Evolutionary conservation across 2,113 vertebrate genomes (phyloP).

Genomic region (Lepus americanus): DNA sequence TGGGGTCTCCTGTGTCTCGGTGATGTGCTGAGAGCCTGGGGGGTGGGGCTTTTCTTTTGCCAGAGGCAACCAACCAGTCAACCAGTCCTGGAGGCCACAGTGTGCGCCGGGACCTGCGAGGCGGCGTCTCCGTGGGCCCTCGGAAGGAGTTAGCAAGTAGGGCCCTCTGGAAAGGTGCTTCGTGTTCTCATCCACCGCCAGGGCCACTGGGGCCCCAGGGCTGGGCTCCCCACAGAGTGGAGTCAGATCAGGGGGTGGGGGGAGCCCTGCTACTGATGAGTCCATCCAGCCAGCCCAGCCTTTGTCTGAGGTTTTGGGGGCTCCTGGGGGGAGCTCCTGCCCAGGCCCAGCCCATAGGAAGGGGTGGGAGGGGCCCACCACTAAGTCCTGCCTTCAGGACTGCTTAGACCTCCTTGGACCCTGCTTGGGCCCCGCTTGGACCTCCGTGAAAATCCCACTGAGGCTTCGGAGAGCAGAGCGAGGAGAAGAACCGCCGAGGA

Average conservation of each 20-base stretch:
- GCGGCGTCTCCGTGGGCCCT: fast-evolving
- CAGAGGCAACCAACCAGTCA: not conserved
- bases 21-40: not conserved
- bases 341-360: not conserved
- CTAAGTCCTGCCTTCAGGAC: fast-evolving
- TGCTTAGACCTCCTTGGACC: not conserved
- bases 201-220: not conserved
- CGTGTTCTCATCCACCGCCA: fast-evolving
- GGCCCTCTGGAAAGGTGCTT: not conserved
- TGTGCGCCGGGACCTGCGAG: not conserved
- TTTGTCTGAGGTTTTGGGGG: not conserved
- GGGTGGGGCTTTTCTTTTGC: not conserved
- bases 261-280: fast-evolving
- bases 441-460: not conserved
- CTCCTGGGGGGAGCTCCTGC: not conserved
- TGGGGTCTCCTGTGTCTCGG: not conserved
- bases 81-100: not conserved
- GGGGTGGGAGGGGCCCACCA: too few relatives aligned
- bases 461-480: not conserved
- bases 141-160: fast-evolving
- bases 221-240: too few relatives aligned
- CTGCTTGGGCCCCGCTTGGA: too few relatives aligned
- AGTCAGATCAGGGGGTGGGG: not conserved
- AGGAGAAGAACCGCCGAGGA: not conserved
- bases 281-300: not conserved